Percentiles rank a stretch among this genome's conserved stretches.
phyloP scores from a whole-genome alignment of 2,888 invertebrate genomes.

The Noctua janthe region DNA sequence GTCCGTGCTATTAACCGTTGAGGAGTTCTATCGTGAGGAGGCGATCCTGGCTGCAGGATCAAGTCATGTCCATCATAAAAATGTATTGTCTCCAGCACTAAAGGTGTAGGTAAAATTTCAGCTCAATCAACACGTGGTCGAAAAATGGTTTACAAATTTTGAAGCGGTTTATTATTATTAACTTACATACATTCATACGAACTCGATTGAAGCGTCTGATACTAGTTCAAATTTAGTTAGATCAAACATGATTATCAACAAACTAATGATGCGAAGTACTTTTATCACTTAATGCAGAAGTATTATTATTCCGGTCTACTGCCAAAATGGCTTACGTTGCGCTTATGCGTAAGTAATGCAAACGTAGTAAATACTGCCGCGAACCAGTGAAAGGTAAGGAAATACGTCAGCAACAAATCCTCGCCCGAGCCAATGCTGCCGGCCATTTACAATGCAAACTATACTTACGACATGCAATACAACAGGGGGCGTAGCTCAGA shows the following conservation, averaged over 20 bases:
- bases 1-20: background rate
- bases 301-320: background rate
- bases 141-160: background rate
- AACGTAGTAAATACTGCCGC: background rate
- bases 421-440: constrained; percentile 32
- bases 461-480: constrained; percentile 1
- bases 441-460: constrained; percentile 42
- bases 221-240: background rate
- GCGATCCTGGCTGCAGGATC: background rate
- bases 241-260: background rate
- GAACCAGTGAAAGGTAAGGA: constrained; percentile 24
- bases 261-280: background rate
- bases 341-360: background rate
- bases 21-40: background rate
- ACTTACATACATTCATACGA: too few species aligned
- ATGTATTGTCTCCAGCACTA: background rate
- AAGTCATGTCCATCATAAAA: background rate
- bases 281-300: background rate
- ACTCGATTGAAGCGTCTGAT: background rate
- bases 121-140: too few species aligned
- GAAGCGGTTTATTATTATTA: background rate
- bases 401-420: constrained; percentile 25
- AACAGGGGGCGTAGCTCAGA: constrained; percentile 89
- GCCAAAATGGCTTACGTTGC: background rate
- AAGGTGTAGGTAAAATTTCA: too few species aligned